These are phyloP conservation scores for Gambusia yucatana DNA, from an alignment of 2,797 vertebrate species.

Conservation along the genomic window DNA sequence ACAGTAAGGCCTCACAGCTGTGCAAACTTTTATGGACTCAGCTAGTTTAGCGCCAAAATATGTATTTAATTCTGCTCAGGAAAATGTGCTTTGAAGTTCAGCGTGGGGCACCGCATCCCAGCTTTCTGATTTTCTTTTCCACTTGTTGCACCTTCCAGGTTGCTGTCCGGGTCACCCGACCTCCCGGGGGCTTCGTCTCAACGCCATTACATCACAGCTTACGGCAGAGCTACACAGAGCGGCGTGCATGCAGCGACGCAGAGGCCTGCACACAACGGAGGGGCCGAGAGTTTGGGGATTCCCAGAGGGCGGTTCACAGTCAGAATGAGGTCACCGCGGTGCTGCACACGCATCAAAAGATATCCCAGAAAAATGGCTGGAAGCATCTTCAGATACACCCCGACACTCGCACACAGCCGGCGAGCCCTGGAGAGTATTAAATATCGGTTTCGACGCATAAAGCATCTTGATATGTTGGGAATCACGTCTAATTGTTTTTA, in stretches of 20 bases:
- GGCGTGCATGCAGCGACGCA: constrained; percentile 36
- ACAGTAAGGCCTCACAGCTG: constrained; percentile 52
- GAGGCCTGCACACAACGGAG: constrained; percentile 51
- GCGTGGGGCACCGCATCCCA: not conserved
- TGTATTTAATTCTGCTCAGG: constrained; percentile 24
- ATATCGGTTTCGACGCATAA: constrained; percentile 59
- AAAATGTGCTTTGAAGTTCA: constrained; percentile 21
- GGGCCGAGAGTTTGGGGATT: constrained; percentile 71
- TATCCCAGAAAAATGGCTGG: constrained; percentile 66
- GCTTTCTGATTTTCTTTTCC: not conserved
- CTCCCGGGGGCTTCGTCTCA: constrained; percentile 46
- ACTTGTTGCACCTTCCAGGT: constrained; percentile 18
- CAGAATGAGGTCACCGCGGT: constrained; percentile 79
- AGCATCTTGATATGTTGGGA: constrained; percentile 64
- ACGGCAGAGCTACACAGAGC: constrained; percentile 49
- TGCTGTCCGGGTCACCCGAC: constrained; percentile 37
- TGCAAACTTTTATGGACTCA: constrained; percentile 21
- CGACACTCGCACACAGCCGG: constrained; percentile 63
- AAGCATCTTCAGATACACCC: constrained; percentile 67
- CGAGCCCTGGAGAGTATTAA: constrained; percentile 76
- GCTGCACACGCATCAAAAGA: constrained; percentile 67
- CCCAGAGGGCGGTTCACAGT: constrained; percentile 80
- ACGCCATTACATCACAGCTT: constrained; percentile 68
- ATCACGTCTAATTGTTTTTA: constrained; percentile 66
- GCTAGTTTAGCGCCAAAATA: constrained; percentile 1